Conservation (phyloP, 2,888 invertebrate genomes). For the Hirtodrosophila confusa region DNA sequence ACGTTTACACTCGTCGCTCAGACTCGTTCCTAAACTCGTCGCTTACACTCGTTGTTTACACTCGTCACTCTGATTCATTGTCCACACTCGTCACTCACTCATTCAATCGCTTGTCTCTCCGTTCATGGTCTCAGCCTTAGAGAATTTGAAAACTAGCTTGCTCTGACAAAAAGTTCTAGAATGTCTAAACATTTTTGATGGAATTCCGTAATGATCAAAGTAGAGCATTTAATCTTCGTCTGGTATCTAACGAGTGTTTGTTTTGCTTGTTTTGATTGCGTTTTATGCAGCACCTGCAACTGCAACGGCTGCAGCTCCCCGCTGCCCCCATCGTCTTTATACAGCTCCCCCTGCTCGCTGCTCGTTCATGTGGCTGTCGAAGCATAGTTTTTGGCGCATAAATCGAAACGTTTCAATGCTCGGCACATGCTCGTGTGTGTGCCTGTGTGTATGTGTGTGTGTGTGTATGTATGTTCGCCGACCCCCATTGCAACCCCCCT, state of each 20-base stretch:
- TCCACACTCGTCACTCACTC: too few relatives aligned
- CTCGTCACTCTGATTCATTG: too few relatives aligned
- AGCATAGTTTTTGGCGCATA: slow-evolving; percentile 83
- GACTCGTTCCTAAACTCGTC: too few relatives aligned
- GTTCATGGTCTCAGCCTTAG: too few relatives aligned
- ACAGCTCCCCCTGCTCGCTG: slow-evolving; percentile 37
- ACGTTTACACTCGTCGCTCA: too few relatives aligned
- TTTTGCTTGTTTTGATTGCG: slow-evolving; percentile 70
- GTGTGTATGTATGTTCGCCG: slow-evolving; percentile 8
- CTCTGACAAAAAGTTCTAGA: too few relatives aligned
- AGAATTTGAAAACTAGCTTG: too few relatives aligned
- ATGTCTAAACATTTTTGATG: too few relatives aligned
- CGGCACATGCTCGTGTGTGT: slow-evolving; percentile 44
- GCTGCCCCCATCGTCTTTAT: slow-evolving; percentile 10
- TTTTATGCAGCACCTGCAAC: slow-evolving; percentile 69
- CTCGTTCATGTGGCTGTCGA: slow-evolving; percentile 80
- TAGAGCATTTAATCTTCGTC: slow-evolving; percentile 50
- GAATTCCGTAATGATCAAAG: neutral
- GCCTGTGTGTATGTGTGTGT: slow-evolving; percentile 10
- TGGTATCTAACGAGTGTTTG: slow-evolving; percentile 3
- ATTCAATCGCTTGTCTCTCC: too few relatives aligned
- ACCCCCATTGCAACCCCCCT: neutral
- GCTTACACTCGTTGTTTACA: too few relatives aligned
- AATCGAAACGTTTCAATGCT: slow-evolving; percentile 79
- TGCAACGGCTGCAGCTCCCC: slow-evolving; percentile 25